Base-by-base conservation (phyloP, 2,888 invertebrate genomes). In the Eupithecia subumbrata region DNA sequence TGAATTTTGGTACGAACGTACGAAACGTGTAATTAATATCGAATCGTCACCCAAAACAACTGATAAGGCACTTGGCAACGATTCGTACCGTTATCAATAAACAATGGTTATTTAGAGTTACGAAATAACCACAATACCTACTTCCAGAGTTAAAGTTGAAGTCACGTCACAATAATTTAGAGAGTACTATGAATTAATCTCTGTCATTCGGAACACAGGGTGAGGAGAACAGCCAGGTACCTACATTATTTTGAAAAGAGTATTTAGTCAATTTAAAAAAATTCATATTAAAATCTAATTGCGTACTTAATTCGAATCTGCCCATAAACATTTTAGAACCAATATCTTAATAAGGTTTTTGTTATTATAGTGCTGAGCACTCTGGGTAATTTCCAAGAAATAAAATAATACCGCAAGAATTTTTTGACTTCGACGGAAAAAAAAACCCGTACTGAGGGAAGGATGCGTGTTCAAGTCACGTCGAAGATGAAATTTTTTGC, bases 21-120 rank as follows among this genome's bases (percentile, higher is more conserved):
- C 52, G n/a, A 56, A n/a, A 56, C 52, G 22, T 9, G 52, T 56
- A 25, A 25, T 60, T 60, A 60, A 60, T 60, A 22, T 60, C 45
- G 30, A 74, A 77, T 73, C 52, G 45, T 74, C 45, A 37, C 37
- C 25, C 48, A 14, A 73, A 75, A 25, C 60, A 12, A 60, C 72
- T 64, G 75, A 77, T 77, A 77, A 77, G n/a, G 52, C 71, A 16
- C 77, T 25, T 75, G 69, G 77, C 68, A 77, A 77, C 77, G 30
- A 56, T 52, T 64, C 12, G n/a, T 56, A 48, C 43, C 22, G 48
- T 69, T 72, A 76, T 76, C 77, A 71, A 64, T 73, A 30, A 71
- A 48, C 37, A 66, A 52, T 64, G 60, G 30, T 69, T 30, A 74
- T 71, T 72, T 34, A 40, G 56, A 22, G 67, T 77, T 75, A 71